Evolutionary conservation across 2,113 vertebrate species (phyloP).

Genomic region (Sylvietta virens): DNA sequence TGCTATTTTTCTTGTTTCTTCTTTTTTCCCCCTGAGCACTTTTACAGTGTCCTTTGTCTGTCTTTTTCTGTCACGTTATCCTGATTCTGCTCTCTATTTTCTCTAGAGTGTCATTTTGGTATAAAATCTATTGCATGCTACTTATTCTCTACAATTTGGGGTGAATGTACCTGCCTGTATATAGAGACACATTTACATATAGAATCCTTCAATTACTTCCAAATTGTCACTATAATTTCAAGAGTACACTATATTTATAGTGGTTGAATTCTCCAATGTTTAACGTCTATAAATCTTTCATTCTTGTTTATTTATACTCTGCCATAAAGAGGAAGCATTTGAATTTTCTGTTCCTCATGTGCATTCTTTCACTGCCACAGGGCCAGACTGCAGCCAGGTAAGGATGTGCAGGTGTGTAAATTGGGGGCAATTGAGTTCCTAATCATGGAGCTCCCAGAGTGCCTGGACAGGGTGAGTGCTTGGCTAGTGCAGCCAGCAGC

Average conservation of each 20-base stretch:
- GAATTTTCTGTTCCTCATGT: not conserved
- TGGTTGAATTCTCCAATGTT: not conserved
- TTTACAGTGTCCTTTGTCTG: slow-evolving; percentile 25
- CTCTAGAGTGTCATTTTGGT: slow-evolving; percentile 27
- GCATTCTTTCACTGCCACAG: not conserved
- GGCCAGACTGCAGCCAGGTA: not conserved
- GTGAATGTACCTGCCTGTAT: not conserved
- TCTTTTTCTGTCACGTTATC: slow-evolving; percentile 48
- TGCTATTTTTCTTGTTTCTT: not conserved
- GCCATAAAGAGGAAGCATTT: not conserved
- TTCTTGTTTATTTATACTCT: slow-evolving; percentile 10
- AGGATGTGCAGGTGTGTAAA: not conserved
- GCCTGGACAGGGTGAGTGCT: not conserved
- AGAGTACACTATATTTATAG: slow-evolving; percentile 21
- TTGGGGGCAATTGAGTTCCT: not conserved
- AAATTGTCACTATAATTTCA: slow-evolving; percentile 36
- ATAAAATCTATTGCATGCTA: slow-evolving; percentile 28
- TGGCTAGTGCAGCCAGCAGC: not conserved
- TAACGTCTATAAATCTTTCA: slow-evolving; percentile 2
- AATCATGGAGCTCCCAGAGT: not conserved
- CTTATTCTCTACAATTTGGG: slow-evolving; percentile 17
- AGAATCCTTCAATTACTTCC: slow-evolving; percentile 13
- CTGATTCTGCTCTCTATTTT: not conserved
- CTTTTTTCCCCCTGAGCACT: not conserved
- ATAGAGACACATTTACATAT: not conserved